Base-by-base conservation (phyloP, 2,888 invertebrate genomes). In the Micropterix aruncella region DNA sequence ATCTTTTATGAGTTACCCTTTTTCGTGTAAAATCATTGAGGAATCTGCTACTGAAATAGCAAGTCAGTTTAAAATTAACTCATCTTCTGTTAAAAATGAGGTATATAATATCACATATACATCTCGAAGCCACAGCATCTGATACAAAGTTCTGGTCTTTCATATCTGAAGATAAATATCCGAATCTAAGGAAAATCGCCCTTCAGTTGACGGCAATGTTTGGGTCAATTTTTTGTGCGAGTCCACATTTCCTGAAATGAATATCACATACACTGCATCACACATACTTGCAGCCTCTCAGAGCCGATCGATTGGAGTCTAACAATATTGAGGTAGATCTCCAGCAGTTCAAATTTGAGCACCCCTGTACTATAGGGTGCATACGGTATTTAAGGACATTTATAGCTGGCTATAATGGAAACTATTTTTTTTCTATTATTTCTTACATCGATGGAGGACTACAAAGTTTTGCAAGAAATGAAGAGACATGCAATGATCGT, bases 21-120 rank as follows among this genome's bases (percentile, higher is more conserved):
- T 48, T 48, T 47, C 41, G 16, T 45, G 48, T 42, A 27, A 37
- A 38, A 43, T 45, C 18, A 27, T 46, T 49, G 46, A 47, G 44
- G 43, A 46, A 48, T 41, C 41, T 43, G 45, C 47, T 47, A 40
- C 44, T 47, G 42, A 45, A 47, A 46, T 44, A 49, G 41, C 45
- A 44, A 49, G 42, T 43, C 27, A n/a, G 47, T 47, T n/a, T 37
- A 47, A 45, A 44, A 36, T 40, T 18, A 41, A 47, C 27, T 19
- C 39, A 17, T 45, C 16, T 45, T 45, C 45, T 43, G 43, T 47
- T 19, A 41, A 45, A 45, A 47, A 47, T 47, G 43, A 47, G 43
- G 19, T 47, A 42, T 37, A 47, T 47, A 19, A 45, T 41, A 36
- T 48, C 40, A 43, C 46, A 47, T 48, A 47, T 44, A 39, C 41